Percentiles rank a stretch among this genome's conserved stretches.
These are phyloP conservation scores for Diadegma fenestrale DNA, from an alignment of 2,888 invertebrate species.

Conservation along the genomic window DNA sequence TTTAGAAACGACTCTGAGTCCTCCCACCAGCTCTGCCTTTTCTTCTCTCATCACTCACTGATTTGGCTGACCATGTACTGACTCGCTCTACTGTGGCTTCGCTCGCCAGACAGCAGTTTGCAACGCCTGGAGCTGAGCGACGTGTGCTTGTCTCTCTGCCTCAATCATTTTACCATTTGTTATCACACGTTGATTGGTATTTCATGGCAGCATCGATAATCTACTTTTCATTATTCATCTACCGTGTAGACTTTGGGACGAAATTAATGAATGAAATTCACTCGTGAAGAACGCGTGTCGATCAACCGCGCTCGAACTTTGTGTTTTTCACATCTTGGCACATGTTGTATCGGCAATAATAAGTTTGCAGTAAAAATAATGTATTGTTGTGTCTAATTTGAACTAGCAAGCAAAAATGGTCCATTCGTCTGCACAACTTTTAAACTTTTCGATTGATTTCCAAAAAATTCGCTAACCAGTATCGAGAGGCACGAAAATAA, in stretches of 20 bases:
- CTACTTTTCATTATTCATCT: background rate
- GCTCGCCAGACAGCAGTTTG: background rate
- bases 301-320: too few species aligned
- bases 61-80: conserved; percentile 45
- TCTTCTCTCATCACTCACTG: background rate
- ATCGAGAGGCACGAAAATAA: too few species aligned
- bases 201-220: background rate
- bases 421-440: too few species aligned
- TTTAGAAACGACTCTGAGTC: too few species aligned
- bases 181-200: background rate
- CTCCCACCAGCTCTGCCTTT: background rate
- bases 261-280: background rate
- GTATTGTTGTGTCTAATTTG: too few species aligned
- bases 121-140: conserved; percentile 29
- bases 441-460: too few species aligned
- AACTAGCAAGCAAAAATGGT: too few species aligned
- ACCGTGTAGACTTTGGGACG: background rate
- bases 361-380: too few species aligned
- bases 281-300: too few species aligned
- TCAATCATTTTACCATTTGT: background rate
- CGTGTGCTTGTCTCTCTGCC: conserved; percentile 11
- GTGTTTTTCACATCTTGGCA: too few species aligned
- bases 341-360: too few species aligned
- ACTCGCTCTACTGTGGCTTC: conserved; percentile 44
- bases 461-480: too few species aligned